A percentile compares a stretch with the other conserved stretches of the same genome.
Evolutionary conservation across 2,797 vertebrate species (phyloP).

Genomic region (Hippoglossus hippoglossus): DNA sequence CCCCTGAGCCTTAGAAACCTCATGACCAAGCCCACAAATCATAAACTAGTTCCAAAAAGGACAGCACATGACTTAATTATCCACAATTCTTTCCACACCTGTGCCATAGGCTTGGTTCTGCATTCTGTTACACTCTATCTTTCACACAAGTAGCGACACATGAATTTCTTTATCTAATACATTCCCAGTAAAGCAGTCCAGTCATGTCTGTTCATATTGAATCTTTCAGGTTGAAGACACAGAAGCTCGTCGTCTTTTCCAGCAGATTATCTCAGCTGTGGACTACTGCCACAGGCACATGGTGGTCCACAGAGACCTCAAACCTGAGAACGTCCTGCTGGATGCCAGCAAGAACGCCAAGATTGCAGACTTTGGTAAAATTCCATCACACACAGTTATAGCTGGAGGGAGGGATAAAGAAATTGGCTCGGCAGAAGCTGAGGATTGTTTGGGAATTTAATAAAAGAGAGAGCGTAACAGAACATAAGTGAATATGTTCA

Average conservation of each 20-base stretch:
- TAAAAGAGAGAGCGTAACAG: background rate
- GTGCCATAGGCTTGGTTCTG: background rate
- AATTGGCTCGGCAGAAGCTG: slow-evolving; percentile 2
- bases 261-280: slow-evolving; percentile 98
- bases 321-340: slow-evolving; percentile 97
- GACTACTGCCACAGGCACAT: slow-evolving; percentile 99
- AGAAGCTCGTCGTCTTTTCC: slow-evolving; percentile 95
- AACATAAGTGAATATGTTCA: background rate
- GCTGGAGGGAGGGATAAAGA: slow-evolving; percentile 5
- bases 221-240: slow-evolving; percentile 91
- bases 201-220: slow-evolving; percentile 1
- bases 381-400: background rate
- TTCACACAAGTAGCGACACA: background rate
- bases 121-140: background rate
- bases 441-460: slow-evolving; percentile 6
- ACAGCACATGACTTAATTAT: slow-evolving; percentile 2
- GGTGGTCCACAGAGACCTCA: slow-evolving; percentile 99
- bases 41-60: slow-evolving; percentile 11
- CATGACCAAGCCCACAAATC: slow-evolving; percentile 4
- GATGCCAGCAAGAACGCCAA: slow-evolving; percentile 98
- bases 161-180: background rate
- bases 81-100: background rate
- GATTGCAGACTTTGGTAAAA: slow-evolving; percentile 97
- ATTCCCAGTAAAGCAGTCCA: background rate
- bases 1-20: background rate